phyloP scores from a whole-genome alignment of 1,140 invertebrate genomes.

The Archegozetes longisetosus region DNA sequence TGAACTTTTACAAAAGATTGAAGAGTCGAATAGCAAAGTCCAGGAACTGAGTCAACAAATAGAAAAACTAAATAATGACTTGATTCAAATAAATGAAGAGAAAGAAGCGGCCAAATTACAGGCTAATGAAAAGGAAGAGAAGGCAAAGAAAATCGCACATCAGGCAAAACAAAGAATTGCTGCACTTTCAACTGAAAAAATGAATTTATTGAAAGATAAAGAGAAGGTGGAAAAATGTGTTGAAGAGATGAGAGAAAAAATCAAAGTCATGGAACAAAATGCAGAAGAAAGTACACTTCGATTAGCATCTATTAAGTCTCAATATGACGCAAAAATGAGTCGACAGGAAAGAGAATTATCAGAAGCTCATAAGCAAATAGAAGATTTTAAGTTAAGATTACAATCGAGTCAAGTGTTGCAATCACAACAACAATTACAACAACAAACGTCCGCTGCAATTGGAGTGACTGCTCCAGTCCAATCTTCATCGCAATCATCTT shows the following conservation, averaged over 20 bases:
- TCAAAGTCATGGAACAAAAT: not conserved
- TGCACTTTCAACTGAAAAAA: not conserved
- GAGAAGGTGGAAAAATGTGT: not conserved
- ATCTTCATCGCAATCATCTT: not conserved
- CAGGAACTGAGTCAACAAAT: not conserved
- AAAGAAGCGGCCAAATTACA: not conserved
- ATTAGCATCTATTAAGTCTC: not conserved
- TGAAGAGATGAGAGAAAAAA: not conserved
- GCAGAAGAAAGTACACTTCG: not conserved
- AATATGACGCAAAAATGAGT: not conserved
- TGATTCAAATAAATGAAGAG: not conserved
- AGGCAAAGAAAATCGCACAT: conserved; percentile 1
- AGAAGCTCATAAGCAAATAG: conserved; percentile 3
- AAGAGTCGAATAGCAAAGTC: not conserved
- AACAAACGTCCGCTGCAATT: not conserved
- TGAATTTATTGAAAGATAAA: not conserved
- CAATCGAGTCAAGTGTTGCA: not conserved
- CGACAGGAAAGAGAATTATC: not conserved
- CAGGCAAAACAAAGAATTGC: not conserved
- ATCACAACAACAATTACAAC: too few species aligned
- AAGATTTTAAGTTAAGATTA: not conserved
- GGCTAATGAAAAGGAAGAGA: conserved; percentile 1
- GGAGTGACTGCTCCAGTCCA: not conserved
- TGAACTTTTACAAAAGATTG: not conserved
- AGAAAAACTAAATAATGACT: not conserved